A percentile compares a stretch with the other conserved stretches of the same genome.
Evolutionary conservation across 2,888 invertebrate genomes (phyloP).

Genomic region (Trichogramma dendrolimi): DNA sequence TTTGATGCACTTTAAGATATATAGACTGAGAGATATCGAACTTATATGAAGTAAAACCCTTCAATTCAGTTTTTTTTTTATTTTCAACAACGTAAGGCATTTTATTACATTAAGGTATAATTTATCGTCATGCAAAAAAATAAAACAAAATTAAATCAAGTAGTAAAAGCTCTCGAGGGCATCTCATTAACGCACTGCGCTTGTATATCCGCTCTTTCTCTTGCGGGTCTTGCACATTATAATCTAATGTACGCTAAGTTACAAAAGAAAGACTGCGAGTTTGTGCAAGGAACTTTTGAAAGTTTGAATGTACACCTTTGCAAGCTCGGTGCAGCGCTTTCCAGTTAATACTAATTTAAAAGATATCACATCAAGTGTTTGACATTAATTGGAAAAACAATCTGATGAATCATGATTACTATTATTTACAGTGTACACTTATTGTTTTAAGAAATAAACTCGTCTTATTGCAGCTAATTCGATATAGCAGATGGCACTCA

Average conservation of each 20-base stretch:
- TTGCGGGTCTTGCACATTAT: conserved; percentile 12
- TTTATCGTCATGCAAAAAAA: neutral
- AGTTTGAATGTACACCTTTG: conserved; percentile 5
- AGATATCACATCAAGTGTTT: neutral
- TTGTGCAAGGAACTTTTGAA: neutral
- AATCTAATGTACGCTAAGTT: conserved; percentile 15
- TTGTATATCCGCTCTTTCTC: neutral
- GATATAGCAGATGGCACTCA: too few relatives aligned
- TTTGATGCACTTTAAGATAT: too few relatives aligned
- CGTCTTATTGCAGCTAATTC: too few relatives aligned
- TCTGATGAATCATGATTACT: neutral
- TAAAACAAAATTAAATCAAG: neutral
- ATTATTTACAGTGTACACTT: too few relatives aligned
- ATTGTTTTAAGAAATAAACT: too few relatives aligned
- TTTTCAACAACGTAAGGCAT: too few relatives aligned
- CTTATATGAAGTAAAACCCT: too few relatives aligned
- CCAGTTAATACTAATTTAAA: neutral
- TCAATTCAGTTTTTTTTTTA: too few relatives aligned
- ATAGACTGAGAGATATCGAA: too few relatives aligned
- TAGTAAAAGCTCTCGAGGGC: neutral
- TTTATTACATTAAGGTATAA: too few relatives aligned
- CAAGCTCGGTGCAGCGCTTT: neutral
- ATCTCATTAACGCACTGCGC: conserved; percentile 19
- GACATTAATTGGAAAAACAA: neutral
- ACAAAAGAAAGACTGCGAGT: neutral